Base-by-base conservation (phyloP, 2,888 invertebrate genomes). In the Mesorhabditis spiculigera region DNA sequence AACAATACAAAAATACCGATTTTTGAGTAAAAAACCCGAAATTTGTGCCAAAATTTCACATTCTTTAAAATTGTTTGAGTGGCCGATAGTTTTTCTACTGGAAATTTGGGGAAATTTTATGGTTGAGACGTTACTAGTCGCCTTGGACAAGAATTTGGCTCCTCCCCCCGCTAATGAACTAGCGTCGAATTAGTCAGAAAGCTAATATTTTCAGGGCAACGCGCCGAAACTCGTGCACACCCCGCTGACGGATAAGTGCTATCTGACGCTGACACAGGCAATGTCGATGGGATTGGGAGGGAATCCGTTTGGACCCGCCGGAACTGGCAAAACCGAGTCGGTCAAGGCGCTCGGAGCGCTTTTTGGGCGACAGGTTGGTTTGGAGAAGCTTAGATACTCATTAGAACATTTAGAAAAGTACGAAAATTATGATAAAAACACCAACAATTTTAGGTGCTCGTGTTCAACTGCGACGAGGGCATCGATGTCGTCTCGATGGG, bases 291-390 rank as follows among this genome's bases (percentile, higher is more conserved):
- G 97, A 0, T 89, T 97, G 79, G 96, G 97, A 71, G 98, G 97
- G 6, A 98, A 98, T 88, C 97, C 97, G 0, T 97, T 96, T 83
- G 98, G 98, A 0, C 97, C 97, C 2, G 98, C 98, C 41, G 98
- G 98, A 69, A 98, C 97, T 0, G 97, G 97, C 0, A 98, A 98
- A 89, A 98, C 97, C 0, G 97, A 98, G 87, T 95, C 95, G 42
- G 95, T 98, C 0, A 98, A 98, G 89, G 94, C 88, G 41, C 63
- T 98, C 5, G 95, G 94, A 0, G 90, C 91, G 4, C 89, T 95
- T 78, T 89, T 97, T 78, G 97, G 97, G 0, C 90, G 97, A 68
- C 91, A 95, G 82, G 78, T 50, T 13, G 28, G 28, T 28, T n/a
- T n/a, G n/a, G n/a, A n/a, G n/a, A n/a, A n/a, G n/a, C n/a, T n/a